These are phyloP conservation scores for Neodiprion pinetum DNA, from an alignment of 1,140 invertebrate species.

Conservation along the genomic window DNA sequence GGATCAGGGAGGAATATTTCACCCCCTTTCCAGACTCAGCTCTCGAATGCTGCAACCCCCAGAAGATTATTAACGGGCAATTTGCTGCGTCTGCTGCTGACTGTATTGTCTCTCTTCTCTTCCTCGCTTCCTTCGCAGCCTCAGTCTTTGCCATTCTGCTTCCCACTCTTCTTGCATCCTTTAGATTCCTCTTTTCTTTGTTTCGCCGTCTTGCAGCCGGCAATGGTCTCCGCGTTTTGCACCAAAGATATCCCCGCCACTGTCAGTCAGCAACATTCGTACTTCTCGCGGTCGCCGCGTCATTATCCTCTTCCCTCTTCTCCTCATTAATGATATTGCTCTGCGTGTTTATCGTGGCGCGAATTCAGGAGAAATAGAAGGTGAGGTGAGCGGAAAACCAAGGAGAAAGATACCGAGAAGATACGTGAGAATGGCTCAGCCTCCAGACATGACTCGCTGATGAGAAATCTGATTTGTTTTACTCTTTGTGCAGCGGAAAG, in stretches of 20 bases:
- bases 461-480: slow-evolving; percentile 1
- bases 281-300: not conserved
- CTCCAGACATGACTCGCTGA: not conserved
- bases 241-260: not conserved
- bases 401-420: not conserved
- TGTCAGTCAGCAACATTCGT: not conserved
- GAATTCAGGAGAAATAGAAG: not conserved
- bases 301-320: not conserved
- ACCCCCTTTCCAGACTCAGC: slow-evolving; percentile 31
- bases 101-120: slow-evolving; percentile 59
- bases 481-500: not conserved
- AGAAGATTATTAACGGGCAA: slow-evolving; percentile 60
- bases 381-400: not conserved
- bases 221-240: not conserved
- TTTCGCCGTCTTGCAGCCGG: not conserved
- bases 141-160: slow-evolving; percentile 14
- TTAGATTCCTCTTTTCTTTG: not conserved
- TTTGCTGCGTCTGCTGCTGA: slow-evolving; percentile 60
- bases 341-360: not conserved
- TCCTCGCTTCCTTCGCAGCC: slow-evolving; percentile 23
- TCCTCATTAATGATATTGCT: not conserved
- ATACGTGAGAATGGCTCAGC: too few species aligned
- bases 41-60: slow-evolving; percentile 28
- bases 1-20: slow-evolving; percentile 60
- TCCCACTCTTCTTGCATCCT: slow-evolving; percentile 16